Conservation (phyloP, 2,113 vertebrate species). For the Nothocercus nigrocapillus region DNA sequence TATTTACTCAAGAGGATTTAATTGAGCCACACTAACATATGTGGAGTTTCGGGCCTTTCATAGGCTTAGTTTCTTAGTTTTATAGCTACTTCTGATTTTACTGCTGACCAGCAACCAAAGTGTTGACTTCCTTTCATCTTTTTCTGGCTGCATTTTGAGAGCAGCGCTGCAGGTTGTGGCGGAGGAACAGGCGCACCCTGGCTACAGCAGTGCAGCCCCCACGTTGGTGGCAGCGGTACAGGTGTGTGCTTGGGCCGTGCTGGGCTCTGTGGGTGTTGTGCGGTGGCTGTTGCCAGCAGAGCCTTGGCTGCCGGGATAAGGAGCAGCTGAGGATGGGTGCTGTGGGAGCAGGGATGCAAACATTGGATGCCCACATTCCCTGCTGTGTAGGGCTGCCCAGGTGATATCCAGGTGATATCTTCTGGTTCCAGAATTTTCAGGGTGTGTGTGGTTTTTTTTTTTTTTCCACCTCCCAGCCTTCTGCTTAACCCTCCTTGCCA, state of each 20-base stretch:
- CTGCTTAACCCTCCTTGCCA: not conserved
- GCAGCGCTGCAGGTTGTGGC: fast-evolving
- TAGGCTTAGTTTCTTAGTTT: not conserved
- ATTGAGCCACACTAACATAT: not conserved
- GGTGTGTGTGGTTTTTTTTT: not conserved
- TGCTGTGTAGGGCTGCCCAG: not conserved
- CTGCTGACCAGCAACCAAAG: not conserved
- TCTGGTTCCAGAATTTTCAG: not conserved
- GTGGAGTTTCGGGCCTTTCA: not conserved
- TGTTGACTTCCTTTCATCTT: not conserved
- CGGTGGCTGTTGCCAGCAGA: not conserved
- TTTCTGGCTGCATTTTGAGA: not conserved
- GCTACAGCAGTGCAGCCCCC: not conserved
- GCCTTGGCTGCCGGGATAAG: not conserved
- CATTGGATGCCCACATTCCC: not conserved
- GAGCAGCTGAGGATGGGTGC: fast-evolving
- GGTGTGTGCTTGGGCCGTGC: fast-evolving
- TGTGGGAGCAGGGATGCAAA: fast-evolving
- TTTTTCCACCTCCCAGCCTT: not conserved
- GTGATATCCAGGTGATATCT: not conserved
- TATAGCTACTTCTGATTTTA: not conserved
- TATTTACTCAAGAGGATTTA: not conserved
- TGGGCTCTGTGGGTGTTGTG: not conserved
- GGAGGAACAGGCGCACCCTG: fast-evolving
- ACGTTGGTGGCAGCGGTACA: fast-evolving